Base-by-base conservation (phyloP, 2,797 vertebrate species). In the Tragelaphus eurycerus region DNA sequence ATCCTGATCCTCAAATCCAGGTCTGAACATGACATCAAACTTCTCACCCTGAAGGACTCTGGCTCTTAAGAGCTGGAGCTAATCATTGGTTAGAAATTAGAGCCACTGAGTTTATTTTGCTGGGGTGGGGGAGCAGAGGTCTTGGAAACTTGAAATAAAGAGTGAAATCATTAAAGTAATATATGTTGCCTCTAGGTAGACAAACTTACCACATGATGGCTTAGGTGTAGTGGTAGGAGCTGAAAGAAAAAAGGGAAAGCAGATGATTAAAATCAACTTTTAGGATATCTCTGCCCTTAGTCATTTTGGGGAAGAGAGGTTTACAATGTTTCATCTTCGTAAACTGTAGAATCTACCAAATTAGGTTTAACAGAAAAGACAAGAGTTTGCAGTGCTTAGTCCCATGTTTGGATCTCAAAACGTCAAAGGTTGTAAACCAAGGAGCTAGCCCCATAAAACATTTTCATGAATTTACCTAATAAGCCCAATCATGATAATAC, bases 181-280 rank as follows among this genome's bases (percentile, higher is more conserved):
- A 5, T 4, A 5, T 0, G 0, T 3, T 31, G 7, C 7, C 43
- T n/a, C 67, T 54, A 25, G 8, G n/a, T 16, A 52, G 29, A 57
- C 4, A 60, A 25, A 97, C 98, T 98, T 93, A 98, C 98, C 96
- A 90, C 97, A 98, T 16, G 90, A 0, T 27, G 0, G 19, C 43
- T 2, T 12, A 2, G 23, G 0, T 29, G 3, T 0, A 21, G 78
- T 11, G 8, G 46, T 4, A 7, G 59, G 0, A 62, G 0, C 96
- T 98, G 93, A 59, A 48, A 91, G 57, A 86, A 55, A 85, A 84
- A 46, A 46, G 62, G 71, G 17, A 71, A 94, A 0, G 3, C 1
- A 83, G 95, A 84, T 88, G 31, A 93, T 90, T 67, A 82, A 79
- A 46, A 38, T 54, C 67, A 21, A 7, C 25, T 25, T 95, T 96